Conservation (phyloP, 2,797 vertebrate genomes). For the Hemibagrus guttatus region DNA sequence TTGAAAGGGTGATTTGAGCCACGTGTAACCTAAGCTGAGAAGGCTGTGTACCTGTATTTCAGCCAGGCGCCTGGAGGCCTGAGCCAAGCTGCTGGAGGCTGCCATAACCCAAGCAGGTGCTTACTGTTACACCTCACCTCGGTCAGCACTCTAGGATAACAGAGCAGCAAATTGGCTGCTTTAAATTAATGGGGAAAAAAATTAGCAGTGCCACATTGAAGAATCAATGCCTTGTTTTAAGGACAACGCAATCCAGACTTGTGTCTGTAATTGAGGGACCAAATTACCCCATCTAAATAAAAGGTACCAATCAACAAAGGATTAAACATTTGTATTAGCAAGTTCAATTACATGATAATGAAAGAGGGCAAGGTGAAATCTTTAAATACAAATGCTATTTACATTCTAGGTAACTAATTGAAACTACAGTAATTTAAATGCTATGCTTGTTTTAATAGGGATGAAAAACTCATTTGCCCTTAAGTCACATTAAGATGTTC, state of each 20-base stretch:
- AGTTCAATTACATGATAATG: slow-evolving; percentile 92
- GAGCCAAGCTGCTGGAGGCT: slow-evolving; percentile 72
- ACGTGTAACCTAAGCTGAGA: slow-evolving; percentile 77
- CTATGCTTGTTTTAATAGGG: slow-evolving; percentile 71
- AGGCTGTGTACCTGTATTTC: slow-evolving; percentile 71
- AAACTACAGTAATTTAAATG: slow-evolving; percentile 74
- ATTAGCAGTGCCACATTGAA: slow-evolving; percentile 77
- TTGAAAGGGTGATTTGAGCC: slow-evolving; percentile 73
- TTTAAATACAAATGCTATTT: slow-evolving; percentile 94
- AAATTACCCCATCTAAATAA: slow-evolving; percentile 89
- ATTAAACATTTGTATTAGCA: slow-evolving; percentile 86
- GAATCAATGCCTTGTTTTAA: slow-evolving; percentile 89
- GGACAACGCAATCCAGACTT: slow-evolving; percentile 80
- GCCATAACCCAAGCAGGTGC: slow-evolving; percentile 73
- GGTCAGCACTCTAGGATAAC: slow-evolving; percentile 83
- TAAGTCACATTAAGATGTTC: slow-evolving; percentile 64
- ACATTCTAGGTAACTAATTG: slow-evolving; percentile 92
- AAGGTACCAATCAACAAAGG: slow-evolving; percentile 90
- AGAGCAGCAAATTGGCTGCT: slow-evolving; percentile 79
- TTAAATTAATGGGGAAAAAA: slow-evolving; percentile 89
- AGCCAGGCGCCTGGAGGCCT: slow-evolving; percentile 73
- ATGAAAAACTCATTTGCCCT: slow-evolving; percentile 23
- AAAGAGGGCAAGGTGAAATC: slow-evolving; percentile 88
- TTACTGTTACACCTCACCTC: slow-evolving; percentile 77
- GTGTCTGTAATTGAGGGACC: slow-evolving; percentile 84